Evolutionary conservation across 2,797 vertebrate genomes (phyloP).

Genomic region (Hippopotamyrus pictus): DNA sequence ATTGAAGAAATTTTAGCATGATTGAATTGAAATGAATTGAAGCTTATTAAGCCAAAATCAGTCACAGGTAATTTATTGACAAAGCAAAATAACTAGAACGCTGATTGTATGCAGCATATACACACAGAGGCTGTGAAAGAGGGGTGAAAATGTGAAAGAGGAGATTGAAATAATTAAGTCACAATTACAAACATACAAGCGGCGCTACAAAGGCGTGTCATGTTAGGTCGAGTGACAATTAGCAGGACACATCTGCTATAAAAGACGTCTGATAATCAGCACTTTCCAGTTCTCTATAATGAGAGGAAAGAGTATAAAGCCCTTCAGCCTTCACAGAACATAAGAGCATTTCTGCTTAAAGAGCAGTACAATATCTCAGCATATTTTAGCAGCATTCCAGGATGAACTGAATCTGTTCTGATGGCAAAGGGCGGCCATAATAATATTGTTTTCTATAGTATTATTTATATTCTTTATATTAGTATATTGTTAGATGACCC

Average conservation of each 20-base stretch:
- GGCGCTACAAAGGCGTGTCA: background rate
- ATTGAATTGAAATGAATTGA: background rate
- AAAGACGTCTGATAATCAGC: background rate
- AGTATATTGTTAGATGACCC: background rate
- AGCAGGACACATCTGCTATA: background rate
- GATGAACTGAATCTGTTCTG: background rate
- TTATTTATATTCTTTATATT: background rate
- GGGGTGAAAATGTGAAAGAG: too few relatives aligned
- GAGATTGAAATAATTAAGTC: background rate
- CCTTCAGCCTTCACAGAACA: background rate
- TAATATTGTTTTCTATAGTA: background rate
- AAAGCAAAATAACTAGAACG: background rate
- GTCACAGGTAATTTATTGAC: background rate
- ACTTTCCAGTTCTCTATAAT: background rate
- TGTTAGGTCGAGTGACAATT: background rate
- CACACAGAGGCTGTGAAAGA: too few relatives aligned
- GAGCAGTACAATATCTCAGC: background rate
- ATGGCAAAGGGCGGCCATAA: background rate
- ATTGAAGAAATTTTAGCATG: background rate
- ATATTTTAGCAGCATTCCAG: background rate
- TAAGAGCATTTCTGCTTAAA: background rate
- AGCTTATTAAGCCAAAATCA: background rate
- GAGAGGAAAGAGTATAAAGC: background rate
- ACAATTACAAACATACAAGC: background rate
- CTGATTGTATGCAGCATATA: background rate